These are phyloP conservation scores for Tribolium castaneum DNA, from an alignment of 1,140 invertebrate species.

Conservation along the genomic window DNA sequence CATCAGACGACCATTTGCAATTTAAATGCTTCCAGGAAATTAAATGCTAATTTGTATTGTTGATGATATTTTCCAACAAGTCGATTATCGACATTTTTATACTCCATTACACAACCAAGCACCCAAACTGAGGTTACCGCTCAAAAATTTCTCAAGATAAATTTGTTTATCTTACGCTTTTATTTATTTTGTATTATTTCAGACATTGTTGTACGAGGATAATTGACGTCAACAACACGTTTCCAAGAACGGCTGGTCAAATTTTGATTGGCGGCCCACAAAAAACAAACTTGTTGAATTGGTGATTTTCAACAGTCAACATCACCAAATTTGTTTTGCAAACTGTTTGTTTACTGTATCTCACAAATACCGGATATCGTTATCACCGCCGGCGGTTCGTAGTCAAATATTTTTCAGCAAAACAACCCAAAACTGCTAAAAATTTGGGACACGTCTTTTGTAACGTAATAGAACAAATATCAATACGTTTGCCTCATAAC, in stretches of 20 bases:
- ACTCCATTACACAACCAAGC: background rate
- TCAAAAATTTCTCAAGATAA: background rate
- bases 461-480: background rate
- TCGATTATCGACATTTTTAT: background rate
- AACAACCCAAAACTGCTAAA: too few species aligned
- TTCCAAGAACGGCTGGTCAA: background rate
- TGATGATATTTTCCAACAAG: background rate
- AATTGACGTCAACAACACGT: background rate
- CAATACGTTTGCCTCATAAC: background rate
- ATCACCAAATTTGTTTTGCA: background rate
- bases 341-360: background rate
- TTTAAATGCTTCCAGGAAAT: background rate
- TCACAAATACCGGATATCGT: background rate
- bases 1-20: constrained; percentile 13
- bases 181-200: background rate
- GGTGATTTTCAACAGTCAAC: background rate
- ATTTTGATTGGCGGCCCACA: background rate
- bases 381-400: background rate
- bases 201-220: background rate
- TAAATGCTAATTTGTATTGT: constrained; percentile 11
- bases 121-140: background rate
- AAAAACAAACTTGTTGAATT: background rate
- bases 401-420: background rate
- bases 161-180: background rate
- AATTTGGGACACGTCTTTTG: too few species aligned